Base-by-base conservation (phyloP, 2,888 invertebrate species). In the Cenopis cana region DNA sequence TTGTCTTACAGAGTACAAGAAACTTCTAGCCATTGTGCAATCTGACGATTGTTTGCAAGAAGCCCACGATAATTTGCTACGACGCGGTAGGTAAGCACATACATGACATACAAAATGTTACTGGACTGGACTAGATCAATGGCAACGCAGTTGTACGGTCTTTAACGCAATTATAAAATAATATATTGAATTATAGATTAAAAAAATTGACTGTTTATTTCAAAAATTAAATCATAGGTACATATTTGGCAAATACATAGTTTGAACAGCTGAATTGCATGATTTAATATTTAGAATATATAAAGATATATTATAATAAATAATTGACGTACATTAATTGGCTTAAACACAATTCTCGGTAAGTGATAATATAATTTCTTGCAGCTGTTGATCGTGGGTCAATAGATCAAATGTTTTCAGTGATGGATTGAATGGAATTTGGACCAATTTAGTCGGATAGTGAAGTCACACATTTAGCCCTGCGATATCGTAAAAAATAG, bases 1-100 rank as follows among this genome's bases (percentile, higher is more conserved):
- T 88, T 89, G 88, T 89, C 82, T 87, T 76, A 56, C 73, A 60
- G 68, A 79, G 75, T 80, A 76, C 80, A 82, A 83, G 80, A 81
- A 81, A 77, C 69, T 52, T 54, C 67, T 72, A 67, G 64, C 78
- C 73, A 81, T 86, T 87, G 82, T 80, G 82, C 79, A 85, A 85
- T 75, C 76, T 73, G 76, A 78, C 80, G 77, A 86, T 86, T 86
- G 84, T 86, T 85, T 78, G 77, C 79, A 81, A 82, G 77, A 76
- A 76, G 55, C 17, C 68, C 69, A 71, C 69, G 36, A 66, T 76
- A 69, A 75, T 68, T 69, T 69, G 49, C 68, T 69, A 71, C 41
- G 65, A 64, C 56, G 24, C 46, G 9, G 55, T 73, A 50, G 50
- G 18, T 36, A 62, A 24, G 24, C 6, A 33, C 33, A 10, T 41